A percentile compares a stretch with the other conserved stretches of the same genome.
Conservation (phyloP, 2,888 invertebrate species). For the Netelia inedita region DNA sequence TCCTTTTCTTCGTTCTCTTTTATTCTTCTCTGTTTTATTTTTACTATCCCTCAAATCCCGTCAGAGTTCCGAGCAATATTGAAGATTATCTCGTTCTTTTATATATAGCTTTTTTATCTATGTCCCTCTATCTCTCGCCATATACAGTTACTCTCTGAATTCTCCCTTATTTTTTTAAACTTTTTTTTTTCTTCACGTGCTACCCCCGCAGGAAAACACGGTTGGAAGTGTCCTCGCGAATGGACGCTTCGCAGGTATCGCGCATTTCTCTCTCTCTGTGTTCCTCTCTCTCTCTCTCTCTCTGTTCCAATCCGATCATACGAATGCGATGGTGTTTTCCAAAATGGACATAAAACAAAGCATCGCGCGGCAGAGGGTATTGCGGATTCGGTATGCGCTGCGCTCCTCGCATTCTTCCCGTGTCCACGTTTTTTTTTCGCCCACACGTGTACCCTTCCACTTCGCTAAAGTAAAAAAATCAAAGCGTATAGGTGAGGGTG, state of each 20-base stretch:
- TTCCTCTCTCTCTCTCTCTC: conserved; percentile 41
- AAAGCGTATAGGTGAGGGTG: no score
- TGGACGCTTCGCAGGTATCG: conserved; percentile 22
- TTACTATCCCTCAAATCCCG: conserved; percentile 2
- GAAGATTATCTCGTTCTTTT: conserved; percentile 59
- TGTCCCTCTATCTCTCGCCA: conserved; percentile 26
- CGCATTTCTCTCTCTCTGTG: not conserved
- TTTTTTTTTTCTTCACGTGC: conserved; percentile 66
- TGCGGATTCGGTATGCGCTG: not conserved
- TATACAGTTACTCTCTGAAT: conserved; percentile 17
- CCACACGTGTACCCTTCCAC: not conserved
- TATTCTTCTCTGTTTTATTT: not conserved
- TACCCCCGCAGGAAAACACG: conserved; percentile 59
- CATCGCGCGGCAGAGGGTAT: not conserved
- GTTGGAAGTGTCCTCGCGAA: conserved; percentile 53
- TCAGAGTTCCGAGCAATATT: conserved; percentile 62
- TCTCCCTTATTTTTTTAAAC: conserved; percentile 2
- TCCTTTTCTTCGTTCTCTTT: not conserved
- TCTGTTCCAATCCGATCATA: conserved; percentile 70
- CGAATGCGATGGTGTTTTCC: conserved; percentile 55
- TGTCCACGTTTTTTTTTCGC: not conserved
- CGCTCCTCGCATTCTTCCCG: conserved; percentile 34
- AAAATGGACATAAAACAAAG: conserved; percentile 9
- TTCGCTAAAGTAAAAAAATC: no score
- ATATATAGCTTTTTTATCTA: conserved; percentile 22